A percentile compares a stretch with the other conserved stretches of the same genome.
Conservation (phyloP, 1,140 invertebrate species). For the Papilio machaon region DNA sequence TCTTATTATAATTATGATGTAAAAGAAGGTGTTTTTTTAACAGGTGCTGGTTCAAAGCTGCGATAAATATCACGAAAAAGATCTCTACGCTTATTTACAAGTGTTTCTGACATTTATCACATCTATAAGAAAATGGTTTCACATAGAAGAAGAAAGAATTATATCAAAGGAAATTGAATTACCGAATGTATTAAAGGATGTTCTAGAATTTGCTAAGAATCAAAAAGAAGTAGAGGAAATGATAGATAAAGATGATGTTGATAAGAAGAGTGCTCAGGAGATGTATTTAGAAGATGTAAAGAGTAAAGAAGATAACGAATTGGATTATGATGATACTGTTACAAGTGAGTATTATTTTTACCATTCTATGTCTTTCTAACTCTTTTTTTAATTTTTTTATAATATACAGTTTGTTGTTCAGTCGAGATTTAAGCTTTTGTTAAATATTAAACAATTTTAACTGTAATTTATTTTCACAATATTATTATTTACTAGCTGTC, state of each 20-base stretch:
- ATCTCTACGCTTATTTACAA: slow-evolving; percentile 83
- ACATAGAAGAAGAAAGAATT: slow-evolving; percentile 36
- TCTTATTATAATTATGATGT: neutral
- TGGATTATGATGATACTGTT: slow-evolving; percentile 69
- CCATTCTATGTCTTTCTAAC: no score
- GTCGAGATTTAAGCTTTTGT: no score
- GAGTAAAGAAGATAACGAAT: slow-evolving; percentile 59
- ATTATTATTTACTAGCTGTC: no score
- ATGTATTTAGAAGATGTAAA: slow-evolving; percentile 82
- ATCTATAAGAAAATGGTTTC: slow-evolving; percentile 82
- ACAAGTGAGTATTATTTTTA: slow-evolving; percentile 51
- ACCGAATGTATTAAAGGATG: slow-evolving; percentile 59
- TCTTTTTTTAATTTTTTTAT: no score
- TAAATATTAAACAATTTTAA: no score
- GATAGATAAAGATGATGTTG: slow-evolving; percentile 60
- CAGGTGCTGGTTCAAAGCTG: slow-evolving; percentile 84
- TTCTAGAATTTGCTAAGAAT: slow-evolving; percentile 57
- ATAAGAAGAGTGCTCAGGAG: slow-evolving; percentile 79
- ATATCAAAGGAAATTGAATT: neutral
- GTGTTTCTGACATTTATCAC: slow-evolving; percentile 85
- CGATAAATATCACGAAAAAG: slow-evolving; percentile 81
- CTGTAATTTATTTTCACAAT: no score
- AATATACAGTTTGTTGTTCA: no score
- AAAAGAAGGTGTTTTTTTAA: slow-evolving; percentile 37
- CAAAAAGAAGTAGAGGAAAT: slow-evolving; percentile 55